Conservation (phyloP, 2,888 invertebrate species). For the Asteroscopus sphinx region DNA sequence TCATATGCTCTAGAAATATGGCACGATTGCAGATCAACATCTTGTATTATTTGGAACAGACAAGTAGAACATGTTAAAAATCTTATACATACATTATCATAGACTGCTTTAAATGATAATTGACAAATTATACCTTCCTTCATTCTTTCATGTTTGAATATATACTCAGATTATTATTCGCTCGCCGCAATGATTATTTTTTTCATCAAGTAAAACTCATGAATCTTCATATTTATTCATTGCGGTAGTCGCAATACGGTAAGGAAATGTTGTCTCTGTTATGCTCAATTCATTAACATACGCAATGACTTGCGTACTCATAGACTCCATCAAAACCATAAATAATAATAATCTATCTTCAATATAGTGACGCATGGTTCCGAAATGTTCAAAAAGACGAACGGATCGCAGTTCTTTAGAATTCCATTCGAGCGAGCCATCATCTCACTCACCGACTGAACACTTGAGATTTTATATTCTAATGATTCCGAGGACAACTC, state of each 20-base stretch:
- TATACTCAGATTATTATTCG: slow-evolving; percentile 44
- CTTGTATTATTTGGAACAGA: no score
- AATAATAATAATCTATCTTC: slow-evolving; percentile 1
- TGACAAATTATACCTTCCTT: slow-evolving; percentile 22
- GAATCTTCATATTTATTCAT: slow-evolving; percentile 70
- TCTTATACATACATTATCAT: neutral
- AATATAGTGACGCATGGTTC: neutral
- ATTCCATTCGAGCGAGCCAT: slow-evolving; percentile 3
- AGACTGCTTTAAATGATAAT: slow-evolving; percentile 24
- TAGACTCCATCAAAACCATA: slow-evolving; percentile 1
- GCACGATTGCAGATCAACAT: no score
- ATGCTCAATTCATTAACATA: slow-evolving; percentile 54
- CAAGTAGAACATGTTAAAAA: neutral
- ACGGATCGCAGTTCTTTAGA: neutral
- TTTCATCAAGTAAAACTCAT: slow-evolving; percentile 62
- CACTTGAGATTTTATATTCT: no score
- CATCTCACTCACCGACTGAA: neutral
- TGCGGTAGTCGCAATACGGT: slow-evolving; percentile 58
- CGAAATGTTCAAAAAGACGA: neutral
- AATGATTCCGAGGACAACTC: no score
- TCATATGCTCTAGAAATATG: no score
- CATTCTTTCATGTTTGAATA: slow-evolving; percentile 34
- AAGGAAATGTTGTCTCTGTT: slow-evolving; percentile 63
- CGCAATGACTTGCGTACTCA: slow-evolving; percentile 17
- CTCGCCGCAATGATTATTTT: slow-evolving; percentile 59